Base-by-base conservation (phyloP, 2,888 invertebrate genomes). In the Crematogaster levior region DNA sequence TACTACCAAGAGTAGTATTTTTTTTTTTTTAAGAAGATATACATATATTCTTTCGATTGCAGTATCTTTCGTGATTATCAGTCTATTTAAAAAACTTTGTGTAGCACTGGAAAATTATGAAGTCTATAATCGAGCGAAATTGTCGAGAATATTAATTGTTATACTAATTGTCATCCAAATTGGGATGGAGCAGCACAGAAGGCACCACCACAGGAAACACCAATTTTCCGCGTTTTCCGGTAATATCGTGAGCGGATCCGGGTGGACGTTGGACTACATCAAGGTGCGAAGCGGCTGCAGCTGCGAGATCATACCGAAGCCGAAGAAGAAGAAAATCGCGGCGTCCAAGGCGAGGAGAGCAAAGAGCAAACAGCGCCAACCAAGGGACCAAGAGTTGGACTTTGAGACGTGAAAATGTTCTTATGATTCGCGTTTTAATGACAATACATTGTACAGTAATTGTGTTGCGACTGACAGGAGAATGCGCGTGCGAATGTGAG, bases 241-340 rank as follows among this genome's bases (percentile, higher is more conserved):
- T 1, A 95, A 95, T 5, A 95, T 86, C 37, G 86, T 90, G 86
- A 83, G 86, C 84, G 89, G 93, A 68, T 91, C 93, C 73, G 85
- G 96, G 79, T 98, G 97, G 96, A 96, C 97, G 85, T 95, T 98
- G 95, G 98, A 98, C 95, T 97, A 98, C 95, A 97, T 98, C 91
- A 95, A 96, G 91, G 96, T 98, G 85, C 96, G 98, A 82, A 97
- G 97, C 89, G 98, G 98, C 53, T 98, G 98, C 95, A 96, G 97
- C 92, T 98, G 98, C 95, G 97, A 97, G 93, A 96, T 98, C 85
- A 95, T 95, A 91, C 96, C 96, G 53, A 95, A 95, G 91, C 95
- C 95, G 85, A 96, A 95, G 92, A 95, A 95, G 90, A 95, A 95
- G 82, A 93, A 93, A 75, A 48, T 87, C 51, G 84, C 89, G 40